phyloP scores from a whole-genome alignment of 2,113 vertebrate genomes.

The Odocoileus hemionus region DNA sequence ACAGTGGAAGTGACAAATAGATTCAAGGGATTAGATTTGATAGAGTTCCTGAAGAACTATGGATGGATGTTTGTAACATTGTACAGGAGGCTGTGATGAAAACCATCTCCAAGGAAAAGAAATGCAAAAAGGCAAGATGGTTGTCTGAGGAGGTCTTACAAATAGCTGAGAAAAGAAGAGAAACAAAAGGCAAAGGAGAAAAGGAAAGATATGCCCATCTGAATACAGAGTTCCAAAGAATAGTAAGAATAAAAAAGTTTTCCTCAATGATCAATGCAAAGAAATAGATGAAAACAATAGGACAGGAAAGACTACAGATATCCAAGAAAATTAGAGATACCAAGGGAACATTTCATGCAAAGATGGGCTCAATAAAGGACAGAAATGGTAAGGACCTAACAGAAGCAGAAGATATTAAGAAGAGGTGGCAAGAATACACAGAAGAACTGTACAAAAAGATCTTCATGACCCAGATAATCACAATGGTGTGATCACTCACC shows the following conservation, averaged over 20 bases:
- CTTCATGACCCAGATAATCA: neutral
- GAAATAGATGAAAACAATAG: neutral
- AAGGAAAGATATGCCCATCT: neutral
- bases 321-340: neutral
- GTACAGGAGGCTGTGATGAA: neutral
- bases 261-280: neutral
- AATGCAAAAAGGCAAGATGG: neutral
- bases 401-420: neutral
- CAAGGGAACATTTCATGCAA: neutral
- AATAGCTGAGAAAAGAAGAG: neutral
- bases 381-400: neutral
- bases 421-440: neutral
- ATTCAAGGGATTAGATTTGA: neutral
- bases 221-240: neutral
- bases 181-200: neutral
- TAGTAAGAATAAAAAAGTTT: neutral
- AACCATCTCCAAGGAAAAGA: neutral
- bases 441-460: neutral
- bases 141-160: neutral
- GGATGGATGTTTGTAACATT: neutral
- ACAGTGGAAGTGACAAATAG: neutral
- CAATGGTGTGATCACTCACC: neutral
- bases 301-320: neutral
- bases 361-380: neutral
- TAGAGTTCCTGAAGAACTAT: neutral